A percentile compares a stretch with the other conserved stretches of the same genome.
Evolutionary conservation across 64 coral and sea anemone species (phyloP).

Genomic region (Actinia equina): DNA sequence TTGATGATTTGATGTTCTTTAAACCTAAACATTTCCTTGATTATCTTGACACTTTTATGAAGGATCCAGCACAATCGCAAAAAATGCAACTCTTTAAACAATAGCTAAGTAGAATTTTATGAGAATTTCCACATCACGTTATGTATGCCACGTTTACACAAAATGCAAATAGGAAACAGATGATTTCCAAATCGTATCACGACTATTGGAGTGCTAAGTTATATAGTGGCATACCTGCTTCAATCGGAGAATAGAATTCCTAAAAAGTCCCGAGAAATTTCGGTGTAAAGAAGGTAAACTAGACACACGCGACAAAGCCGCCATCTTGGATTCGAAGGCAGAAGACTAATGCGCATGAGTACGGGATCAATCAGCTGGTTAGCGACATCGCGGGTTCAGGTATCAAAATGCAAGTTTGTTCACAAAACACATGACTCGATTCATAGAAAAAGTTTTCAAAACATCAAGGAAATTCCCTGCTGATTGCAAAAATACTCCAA

Average conservation of each 20-base stretch:
- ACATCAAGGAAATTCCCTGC: not conserved
- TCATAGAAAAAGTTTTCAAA: not conserved
- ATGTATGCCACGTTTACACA: not conserved
- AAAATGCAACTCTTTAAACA: not conserved
- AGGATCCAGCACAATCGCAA: too few species aligned
- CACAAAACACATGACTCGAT: not conserved
- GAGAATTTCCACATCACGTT: too few species aligned
- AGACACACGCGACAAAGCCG: slow-evolving; percentile 38
- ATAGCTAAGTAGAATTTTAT: not conserved
- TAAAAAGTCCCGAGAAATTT: slow-evolving; percentile 23
- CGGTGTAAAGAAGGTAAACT: slow-evolving; percentile 46
- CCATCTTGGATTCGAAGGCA: slow-evolving; percentile 76
- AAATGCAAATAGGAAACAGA: not conserved
- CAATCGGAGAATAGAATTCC: slow-evolving; percentile 46
- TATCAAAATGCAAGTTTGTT: not conserved
- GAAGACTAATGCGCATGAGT: not conserved
- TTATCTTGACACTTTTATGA: too few species aligned
- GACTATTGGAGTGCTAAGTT: not conserved
- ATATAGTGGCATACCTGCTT: slow-evolving; percentile 40
- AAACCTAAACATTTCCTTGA: too few species aligned
- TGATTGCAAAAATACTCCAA: not conserved
- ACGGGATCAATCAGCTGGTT: not conserved
- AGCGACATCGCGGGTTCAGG: not conserved
- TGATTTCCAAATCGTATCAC: not conserved
- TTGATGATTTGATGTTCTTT: too few species aligned